Evolutionary conservation across 2,797 vertebrate genomes (phyloP), one percentile per base, ranked within the genome.

Genomic region (Danio aesculapii): DNA sequence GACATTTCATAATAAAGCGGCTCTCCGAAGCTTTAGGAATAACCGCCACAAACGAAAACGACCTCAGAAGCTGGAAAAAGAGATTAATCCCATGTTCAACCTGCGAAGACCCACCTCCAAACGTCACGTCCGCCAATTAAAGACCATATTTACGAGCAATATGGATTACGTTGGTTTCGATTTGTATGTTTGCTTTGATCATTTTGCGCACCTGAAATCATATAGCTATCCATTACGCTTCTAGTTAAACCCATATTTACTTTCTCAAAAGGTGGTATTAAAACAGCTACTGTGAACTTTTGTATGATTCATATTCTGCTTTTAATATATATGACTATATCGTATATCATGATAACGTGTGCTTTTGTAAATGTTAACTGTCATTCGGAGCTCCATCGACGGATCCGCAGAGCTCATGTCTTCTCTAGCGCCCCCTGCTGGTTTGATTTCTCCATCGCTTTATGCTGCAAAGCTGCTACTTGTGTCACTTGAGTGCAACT

Each of bases 281-380:
- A 86, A 91, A 93, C 89, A 88, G 89, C 93, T 92, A 92, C 94
- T 94, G 93, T 94, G 94, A 94, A 93, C 88, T 91, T 91, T 92
- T 92, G 89, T 91, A 93, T 88, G 87, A 91, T 92, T 93, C 89
- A 91, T 88, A 88, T 87, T 85, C 83, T 85, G 81, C 82, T 88
- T 89, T 87, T 87, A 91, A 92, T 93, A 92, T 93, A 92, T 92
- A 91, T 92, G 87, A 89, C 88, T 91, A 91, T 92, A 92, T 88
- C 88, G 88, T 92, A 92, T 92, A 93, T 92, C 90, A 92, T 91
- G 90, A 91, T 93, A 91, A 90, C 90, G 89, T 90, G 91, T 94
- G 91, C 89, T 91, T 93, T 92, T 92, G 89, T 93, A 92, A 90
- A 90, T 88, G 87, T 92, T 86, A 82, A 90, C 89, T 84, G 86